Conservation (phyloP, 2,888 invertebrate genomes). For the Chesias legatella region DNA sequence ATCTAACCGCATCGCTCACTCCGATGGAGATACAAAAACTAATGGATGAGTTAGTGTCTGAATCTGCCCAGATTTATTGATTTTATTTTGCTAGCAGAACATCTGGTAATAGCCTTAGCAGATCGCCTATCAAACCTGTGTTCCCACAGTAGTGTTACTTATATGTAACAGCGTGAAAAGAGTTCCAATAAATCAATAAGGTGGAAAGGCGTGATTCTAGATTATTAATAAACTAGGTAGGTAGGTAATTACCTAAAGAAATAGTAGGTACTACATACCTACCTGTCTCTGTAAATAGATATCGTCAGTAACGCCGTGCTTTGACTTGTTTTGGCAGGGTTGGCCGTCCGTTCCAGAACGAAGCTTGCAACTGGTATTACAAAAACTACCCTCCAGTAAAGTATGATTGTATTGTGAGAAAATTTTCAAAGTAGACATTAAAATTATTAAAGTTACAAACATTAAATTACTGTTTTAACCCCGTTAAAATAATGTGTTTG, state of each 20-base stretch:
- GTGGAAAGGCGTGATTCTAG: no score
- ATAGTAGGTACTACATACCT: not conserved
- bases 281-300: no score
- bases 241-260: not conserved
- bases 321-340: constrained; percentile 49
- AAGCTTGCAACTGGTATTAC: constrained; percentile 81
- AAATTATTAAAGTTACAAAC: not conserved
- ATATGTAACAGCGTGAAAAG: no score
- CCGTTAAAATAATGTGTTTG: no score
- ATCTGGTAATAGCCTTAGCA: no score
- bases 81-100: no score
- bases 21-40: constrained; percentile 43
- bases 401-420: constrained; percentile 55
- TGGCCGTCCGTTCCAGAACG: constrained; percentile 74
- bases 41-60: constrained; percentile 63
- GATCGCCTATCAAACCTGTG: no score
- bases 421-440: constrained; percentile 50
- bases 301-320: no score
- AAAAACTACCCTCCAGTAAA: constrained; percentile 75
- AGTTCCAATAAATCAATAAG: no score
- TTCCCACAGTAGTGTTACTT: no score
- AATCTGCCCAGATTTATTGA: no score
- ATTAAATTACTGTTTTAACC: no score
- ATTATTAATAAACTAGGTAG: not conserved
- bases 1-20: constrained; percentile 53